Percentiles rank a stretch among this genome's conserved stretches.
Conservation (phyloP, 2,797 vertebrate species). For the Melanotaenia trifasciata region DNA sequence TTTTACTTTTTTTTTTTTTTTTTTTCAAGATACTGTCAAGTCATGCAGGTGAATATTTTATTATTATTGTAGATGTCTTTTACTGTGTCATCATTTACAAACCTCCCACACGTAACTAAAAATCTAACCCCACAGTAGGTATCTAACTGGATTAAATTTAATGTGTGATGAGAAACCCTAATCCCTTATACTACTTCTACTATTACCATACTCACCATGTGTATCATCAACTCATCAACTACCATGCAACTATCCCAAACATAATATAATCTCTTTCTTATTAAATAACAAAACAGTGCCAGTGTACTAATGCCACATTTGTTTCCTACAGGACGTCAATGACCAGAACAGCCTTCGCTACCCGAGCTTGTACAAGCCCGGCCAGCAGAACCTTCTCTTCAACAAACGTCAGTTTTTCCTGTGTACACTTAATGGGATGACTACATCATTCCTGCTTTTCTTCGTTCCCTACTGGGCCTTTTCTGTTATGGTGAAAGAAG, state of each 20-base stretch:
- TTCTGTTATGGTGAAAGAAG: constrained; percentile 77
- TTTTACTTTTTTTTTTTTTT: constrained; percentile 41
- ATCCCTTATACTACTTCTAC: constrained; percentile 10
- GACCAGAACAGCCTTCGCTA: constrained; percentile 86
- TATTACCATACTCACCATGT: neutral
- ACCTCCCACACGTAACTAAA: neutral
- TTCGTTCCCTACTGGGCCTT: constrained; percentile 89
- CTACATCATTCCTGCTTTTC: constrained; percentile 88
- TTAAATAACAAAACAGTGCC: neutral
- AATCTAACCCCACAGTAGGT: neutral
- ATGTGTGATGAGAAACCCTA: neutral
- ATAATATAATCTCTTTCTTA: neutral
- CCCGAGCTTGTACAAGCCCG: constrained; percentile 87
- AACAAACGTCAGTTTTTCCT: constrained; percentile 90
- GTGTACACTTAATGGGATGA: constrained; percentile 86
- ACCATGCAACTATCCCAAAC: neutral
- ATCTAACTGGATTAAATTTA: neutral
- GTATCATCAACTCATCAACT: constrained; percentile 3
- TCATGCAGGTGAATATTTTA: constrained; percentile 52
- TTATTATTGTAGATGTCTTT: constrained; percentile 23
- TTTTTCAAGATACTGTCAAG: constrained; percentile 45
- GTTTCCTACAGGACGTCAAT: constrained; percentile 83
- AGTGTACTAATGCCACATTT: neutral
- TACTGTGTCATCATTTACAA: constrained; percentile 4
- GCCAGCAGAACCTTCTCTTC: constrained; percentile 89